Evolutionary conservation across 2,113 vertebrate species (phyloP).

Genomic region (Chaenocephalus aceratus): DNA sequence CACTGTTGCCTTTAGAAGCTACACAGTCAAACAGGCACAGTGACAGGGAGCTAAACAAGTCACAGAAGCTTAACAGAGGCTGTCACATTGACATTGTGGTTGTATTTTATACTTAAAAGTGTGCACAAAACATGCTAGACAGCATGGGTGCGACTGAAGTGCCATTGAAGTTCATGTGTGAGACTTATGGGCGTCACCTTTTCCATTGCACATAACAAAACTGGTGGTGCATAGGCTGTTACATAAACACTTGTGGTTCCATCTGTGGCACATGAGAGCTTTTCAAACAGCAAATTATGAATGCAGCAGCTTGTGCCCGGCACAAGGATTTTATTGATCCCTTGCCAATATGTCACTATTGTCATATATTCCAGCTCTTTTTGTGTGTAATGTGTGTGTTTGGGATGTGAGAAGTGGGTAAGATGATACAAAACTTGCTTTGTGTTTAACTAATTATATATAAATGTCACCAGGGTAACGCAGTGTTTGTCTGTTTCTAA

Average conservation of each 20-base stretch:
- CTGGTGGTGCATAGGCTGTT: background rate
- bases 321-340: constrained; percentile 17
- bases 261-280: background rate
- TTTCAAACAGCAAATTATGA: constrained; percentile 11
- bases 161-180: background rate
- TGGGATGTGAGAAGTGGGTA: too few species aligned
- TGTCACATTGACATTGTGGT: background rate
- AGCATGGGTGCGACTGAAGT: background rate
- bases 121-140: background rate
- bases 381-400: too few species aligned
- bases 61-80: background rate
- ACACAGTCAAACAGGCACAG: background rate
- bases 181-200: background rate
- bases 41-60: background rate
- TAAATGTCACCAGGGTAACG: constrained; percentile 26
- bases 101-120: background rate
- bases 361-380: constrained; percentile 6
- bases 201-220: background rate
- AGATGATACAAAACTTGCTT: background rate
- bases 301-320: background rate
- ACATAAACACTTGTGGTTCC: background rate
- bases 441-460: constrained; percentile 14
- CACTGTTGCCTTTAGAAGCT: constrained; percentile 25
- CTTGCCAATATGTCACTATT: constrained; percentile 18
- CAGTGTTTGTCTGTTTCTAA: constrained; percentile 14